Evolutionary conservation across 2,113 vertebrate genomes (phyloP).

Genomic region (Seriola aureovittata): DNA sequence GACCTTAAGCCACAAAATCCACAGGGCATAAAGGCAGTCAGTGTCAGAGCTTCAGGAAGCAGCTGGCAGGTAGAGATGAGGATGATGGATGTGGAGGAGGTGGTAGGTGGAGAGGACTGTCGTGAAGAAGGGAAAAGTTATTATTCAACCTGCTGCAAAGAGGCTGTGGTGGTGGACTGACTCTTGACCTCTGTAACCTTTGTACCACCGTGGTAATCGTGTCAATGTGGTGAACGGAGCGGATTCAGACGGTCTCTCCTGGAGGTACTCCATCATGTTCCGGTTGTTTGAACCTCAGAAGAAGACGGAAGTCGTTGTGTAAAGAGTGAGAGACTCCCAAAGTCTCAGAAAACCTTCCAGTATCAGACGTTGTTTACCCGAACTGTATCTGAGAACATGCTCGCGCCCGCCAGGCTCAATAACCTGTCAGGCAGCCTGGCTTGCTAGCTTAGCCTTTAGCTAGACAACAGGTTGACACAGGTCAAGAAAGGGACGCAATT

Average conservation of each 20-base stretch:
- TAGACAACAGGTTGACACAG: neutral
- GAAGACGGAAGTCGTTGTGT: too few species aligned
- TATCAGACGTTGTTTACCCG: too few species aligned
- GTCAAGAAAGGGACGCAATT: neutral
- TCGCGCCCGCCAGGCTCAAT: neutral
- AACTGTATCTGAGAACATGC: neutral
- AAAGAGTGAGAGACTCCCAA: too few species aligned
- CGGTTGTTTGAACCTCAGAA: too few species aligned
- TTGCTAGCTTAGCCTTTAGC: neutral
- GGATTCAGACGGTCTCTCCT: too few species aligned
- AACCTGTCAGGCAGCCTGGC: neutral
- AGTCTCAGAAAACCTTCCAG: too few species aligned
- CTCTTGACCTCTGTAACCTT: too few species aligned
- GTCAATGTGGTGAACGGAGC: neutral
- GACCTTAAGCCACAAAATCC: constrained; percentile 74
- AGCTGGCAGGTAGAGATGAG: constrained; percentile 52
- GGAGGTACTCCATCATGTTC: too few species aligned
- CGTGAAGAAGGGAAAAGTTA: constrained; percentile 1
- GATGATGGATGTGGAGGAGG: constrained; percentile 31
- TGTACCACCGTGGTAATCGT: too few species aligned
- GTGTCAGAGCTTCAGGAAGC: constrained; percentile 51
- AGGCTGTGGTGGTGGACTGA: neutral
- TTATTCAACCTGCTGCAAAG: neutral
- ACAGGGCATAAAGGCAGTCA: constrained; percentile 69
- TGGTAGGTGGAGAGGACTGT: constrained; percentile 28